Evolutionary conservation across 2,797 vertebrate species (phyloP), one percentile per base, ranked within the genome.

Genomic region (Antrozous pallidus): DNA sequence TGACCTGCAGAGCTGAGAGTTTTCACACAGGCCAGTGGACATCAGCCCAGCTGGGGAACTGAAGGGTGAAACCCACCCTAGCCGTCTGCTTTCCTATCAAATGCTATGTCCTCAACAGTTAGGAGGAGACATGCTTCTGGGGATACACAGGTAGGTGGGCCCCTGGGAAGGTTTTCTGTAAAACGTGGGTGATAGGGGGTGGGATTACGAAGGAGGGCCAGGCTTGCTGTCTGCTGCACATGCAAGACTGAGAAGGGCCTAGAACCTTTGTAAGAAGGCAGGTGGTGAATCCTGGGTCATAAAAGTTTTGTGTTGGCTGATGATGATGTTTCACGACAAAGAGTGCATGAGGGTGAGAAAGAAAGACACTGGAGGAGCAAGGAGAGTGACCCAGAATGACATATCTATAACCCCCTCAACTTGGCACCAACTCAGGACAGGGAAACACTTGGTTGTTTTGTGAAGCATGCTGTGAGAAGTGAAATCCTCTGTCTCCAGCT

Each of bases 141-240:
- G 22, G 16, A 71, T 18, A n/a, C 36, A 6, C 0, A 7, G 0
- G 13, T 10, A 22, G 38, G 16, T 20, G 3, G 22, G 36, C 70
- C 45, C 13, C 6, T 58, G 6, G 14, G 45, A 13, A 51, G 33
- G 10, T 28, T 54, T 80, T 42, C 49, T 8, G 56, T 22, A 70
- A 38, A 42, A 26, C 0, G n/a, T 2, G 2, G 22, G 11, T 9
- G 8, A 47, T 18, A 0, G 1, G 3, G 20, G 4, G 47, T 31
- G 2, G n/a, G 22, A 17, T 17, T 6, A 65, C 49, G 11, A 45
- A 63, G 22, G 2, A 20, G 3, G 6, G 12, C 9, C 12, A 20
- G 26, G 0, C 0, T 2, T 8, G 18, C n/a, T 28, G 0, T 2
- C 28, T 1, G 3, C 18, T 11, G 3, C 8, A 2, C 22, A 2